Conservation (phyloP, 2,113 vertebrate species). For the Anoplopoma fimbria region DNA sequence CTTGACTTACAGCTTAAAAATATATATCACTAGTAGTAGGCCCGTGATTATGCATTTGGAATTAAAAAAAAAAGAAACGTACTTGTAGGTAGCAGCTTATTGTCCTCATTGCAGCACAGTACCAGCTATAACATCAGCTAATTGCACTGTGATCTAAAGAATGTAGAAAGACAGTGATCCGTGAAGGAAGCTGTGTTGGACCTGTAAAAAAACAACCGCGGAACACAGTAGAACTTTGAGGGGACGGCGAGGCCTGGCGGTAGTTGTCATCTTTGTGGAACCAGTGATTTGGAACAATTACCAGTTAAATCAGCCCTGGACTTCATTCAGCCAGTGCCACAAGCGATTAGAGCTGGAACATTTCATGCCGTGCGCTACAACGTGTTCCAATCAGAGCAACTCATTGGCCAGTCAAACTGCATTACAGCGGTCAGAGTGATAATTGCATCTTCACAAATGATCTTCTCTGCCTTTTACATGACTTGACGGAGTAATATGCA, state of each 20-base stretch:
- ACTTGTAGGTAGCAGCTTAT: background rate
- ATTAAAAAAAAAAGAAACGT: constrained; percentile 3
- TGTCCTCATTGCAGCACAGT: background rate
- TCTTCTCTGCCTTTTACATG: background rate
- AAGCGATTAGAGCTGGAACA: background rate
- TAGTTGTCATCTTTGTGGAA: constrained; percentile 9
- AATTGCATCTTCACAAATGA: background rate
- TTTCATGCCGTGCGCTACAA: background rate
- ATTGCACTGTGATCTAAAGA: constrained; percentile 1
- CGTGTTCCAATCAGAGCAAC: background rate
- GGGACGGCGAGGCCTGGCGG: background rate
- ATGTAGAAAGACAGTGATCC: background rate
- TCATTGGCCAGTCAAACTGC: constrained; percentile 6
- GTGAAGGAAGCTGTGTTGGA: constrained; percentile 17
- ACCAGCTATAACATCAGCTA: background rate
- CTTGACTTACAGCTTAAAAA: too few species aligned
- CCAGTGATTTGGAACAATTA: background rate
- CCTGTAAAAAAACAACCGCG: background rate
- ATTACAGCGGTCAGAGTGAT: background rate
- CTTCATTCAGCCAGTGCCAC: constrained; percentile 3
- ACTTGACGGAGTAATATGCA: background rate
- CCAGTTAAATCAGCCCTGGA: background rate
- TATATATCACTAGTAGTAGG: too few species aligned
- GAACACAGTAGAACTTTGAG: background rate
- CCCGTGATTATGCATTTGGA: background rate